Conservation (phyloP, 2,113 vertebrate species). For the Albula goreensis region DNA sequence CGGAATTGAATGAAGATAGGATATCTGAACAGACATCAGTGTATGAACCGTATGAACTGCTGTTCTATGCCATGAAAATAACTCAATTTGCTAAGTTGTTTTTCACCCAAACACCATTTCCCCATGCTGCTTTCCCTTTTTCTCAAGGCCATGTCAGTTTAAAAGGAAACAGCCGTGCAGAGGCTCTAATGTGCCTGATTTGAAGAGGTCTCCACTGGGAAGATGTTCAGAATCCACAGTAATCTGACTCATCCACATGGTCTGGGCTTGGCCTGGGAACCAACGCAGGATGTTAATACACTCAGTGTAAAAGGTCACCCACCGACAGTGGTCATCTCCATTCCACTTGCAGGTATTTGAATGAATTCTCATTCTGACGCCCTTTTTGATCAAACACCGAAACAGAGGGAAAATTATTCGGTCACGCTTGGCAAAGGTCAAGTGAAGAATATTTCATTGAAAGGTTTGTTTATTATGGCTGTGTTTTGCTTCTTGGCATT, state of each 20-base stretch:
- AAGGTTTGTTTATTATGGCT: not conserved
- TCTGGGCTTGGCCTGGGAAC: not conserved
- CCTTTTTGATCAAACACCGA: constrained; percentile 14
- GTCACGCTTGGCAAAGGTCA: not conserved
- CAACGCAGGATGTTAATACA: not conserved
- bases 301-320: not conserved
- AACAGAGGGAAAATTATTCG: not conserved
- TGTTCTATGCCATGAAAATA: constrained; percentile 15
- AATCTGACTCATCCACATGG: constrained; percentile 16
- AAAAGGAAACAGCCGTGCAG: constrained; percentile 16
- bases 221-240: not conserved
- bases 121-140: not conserved
- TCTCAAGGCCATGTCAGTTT: constrained; percentile 20
- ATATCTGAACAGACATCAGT: constrained; percentile 17
- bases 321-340: constrained; percentile 1
- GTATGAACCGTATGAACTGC: not conserved
- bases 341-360: constrained; percentile 2
- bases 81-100: constrained; percentile 7
- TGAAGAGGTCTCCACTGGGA: not conserved
- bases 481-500: not conserved
- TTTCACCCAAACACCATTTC: not conserved
- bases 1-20: constrained; percentile 11
- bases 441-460: not conserved
- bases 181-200: constrained; percentile 3
- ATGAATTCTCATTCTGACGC: constrained; percentile 22